Base-by-base conservation (phyloP, 2,797 vertebrate species). In the Coregonus ussuriensis region DNA sequence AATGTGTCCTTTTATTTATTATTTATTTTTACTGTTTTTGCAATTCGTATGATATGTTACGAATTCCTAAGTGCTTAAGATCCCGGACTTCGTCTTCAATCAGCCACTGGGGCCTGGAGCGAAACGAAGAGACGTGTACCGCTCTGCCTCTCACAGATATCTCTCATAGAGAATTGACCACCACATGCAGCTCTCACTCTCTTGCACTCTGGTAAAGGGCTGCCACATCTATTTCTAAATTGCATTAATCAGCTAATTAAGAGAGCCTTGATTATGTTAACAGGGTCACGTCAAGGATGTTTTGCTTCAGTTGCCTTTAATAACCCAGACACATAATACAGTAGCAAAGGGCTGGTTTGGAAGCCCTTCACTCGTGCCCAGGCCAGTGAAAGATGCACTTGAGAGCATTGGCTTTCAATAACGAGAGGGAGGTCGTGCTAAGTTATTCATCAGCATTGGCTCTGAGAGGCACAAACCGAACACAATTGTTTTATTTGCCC, bases 371-470 rank as follows among this genome's bases (percentile, higher is more conserved):
- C 83, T 74, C 72, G 72, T 67, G 63, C 81, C 29, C 72, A 13
- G 1, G 75, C 29, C 73, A 13, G 1, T 76, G 77, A 77, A 79
- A 18, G 56, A 78, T 77, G 79, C 84, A 77, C 82, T 85, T 83
- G 74, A 89, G 86, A 85, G 82, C 82, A 79, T 83, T 83, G 79
- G 76, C 77, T 88, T 88, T 88, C 86, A 81, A 80, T 91, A 87
- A 90, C 83, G 83, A 66, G 69, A 21, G 53, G 86, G 80, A 83
- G 82, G 74, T 85, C 29, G 67, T 78, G 81, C 65, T 91, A 87
- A 89, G 89, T 91, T 91, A 92, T 91, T 91, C 77, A 92, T 91
- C 86, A 91, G 79, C 16, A 53, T 52, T 37, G 79, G 56, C 79
- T 75, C 84, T 63, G 16, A 85, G 84, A 85, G n/a, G 78, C 41